Evolutionary conservation across 2,797 vertebrate genomes (phyloP), one percentile per base, ranked within the genome.

Genomic region (Anableps anableps): DNA sequence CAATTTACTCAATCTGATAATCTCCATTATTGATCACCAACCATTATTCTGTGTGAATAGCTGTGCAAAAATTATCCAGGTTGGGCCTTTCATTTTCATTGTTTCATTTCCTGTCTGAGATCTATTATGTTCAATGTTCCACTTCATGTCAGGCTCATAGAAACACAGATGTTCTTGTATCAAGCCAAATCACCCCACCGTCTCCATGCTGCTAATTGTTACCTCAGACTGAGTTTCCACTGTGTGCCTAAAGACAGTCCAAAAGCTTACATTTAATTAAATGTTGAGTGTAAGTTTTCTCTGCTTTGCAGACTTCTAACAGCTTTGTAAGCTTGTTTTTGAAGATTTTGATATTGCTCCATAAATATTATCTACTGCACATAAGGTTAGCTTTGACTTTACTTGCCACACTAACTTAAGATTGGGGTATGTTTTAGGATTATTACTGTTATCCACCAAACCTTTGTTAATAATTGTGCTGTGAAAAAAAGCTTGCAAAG

Each of bases 171-270:
- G 74, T 64, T 66, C 34, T 13, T 43, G 74, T 34, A 2, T 55
- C 26, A n/a, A 29, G 34, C 26, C 23, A 34, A 64, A 82, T 77
- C 75, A 68, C n/a, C 72, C 26, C 68, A 9, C 5, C 45, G 60
- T 43, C 13, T 48, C 55, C 79, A 19, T 78, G 29, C 60, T 71
- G 80, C 75, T 77, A 72, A 79, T 77, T 79, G 74, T 77, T 64
- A 58, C 47, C 50, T 78, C 72, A 17, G 47, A 34, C 60, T 60
- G 26, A n/a, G 71, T 75, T 66, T 45, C 41, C 0, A 75, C 29
- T 38, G 66, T 74, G 71, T 13, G 50, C 51, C 72, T 73, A 62
- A 73, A 45, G 50, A 76, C n/a, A 71, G 38, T 64, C 45, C 58
- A 66, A 79, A 78, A 58, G 58, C 36, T 50, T 77, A 14, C 29